A percentile compares a stretch with the other conserved stretches of the same genome.
Conservation (phyloP, 2,113 vertebrate species). For the Halichoerus grypus region DNA sequence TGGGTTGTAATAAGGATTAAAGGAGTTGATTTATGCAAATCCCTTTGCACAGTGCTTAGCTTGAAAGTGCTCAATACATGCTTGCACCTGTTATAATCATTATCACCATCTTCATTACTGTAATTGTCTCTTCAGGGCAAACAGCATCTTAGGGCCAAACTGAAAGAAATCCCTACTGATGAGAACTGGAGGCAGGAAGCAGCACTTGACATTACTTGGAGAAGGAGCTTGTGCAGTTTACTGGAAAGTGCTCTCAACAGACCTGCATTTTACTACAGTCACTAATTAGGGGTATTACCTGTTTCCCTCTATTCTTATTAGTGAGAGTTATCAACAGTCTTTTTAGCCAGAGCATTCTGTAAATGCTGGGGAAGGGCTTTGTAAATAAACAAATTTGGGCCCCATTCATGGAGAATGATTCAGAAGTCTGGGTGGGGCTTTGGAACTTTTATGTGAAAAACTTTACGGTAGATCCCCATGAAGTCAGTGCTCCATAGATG, state of each 20-base stretch:
- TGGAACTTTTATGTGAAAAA: background rate
- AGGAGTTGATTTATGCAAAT: background rate
- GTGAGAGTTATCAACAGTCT: background rate
- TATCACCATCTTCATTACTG: background rate
- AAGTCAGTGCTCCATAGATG: background rate
- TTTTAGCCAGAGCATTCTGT: background rate
- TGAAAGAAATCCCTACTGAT: background rate
- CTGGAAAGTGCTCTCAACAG: background rate
- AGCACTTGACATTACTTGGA: background rate
- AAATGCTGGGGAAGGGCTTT: background rate
- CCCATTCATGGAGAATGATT: background rate
- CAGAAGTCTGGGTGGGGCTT: background rate
- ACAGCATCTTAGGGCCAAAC: background rate
- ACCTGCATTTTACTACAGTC: background rate
- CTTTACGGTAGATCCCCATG: background rate
- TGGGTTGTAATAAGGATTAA: background rate
- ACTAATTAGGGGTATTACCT: background rate
- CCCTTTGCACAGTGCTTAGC: background rate
- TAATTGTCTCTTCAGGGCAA: background rate
- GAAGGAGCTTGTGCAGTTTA: background rate
- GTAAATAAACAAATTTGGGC: background rate
- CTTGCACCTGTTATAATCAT: background rate
- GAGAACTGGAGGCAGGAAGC: background rate
- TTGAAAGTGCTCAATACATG: background rate
- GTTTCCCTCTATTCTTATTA: background rate